Evolutionary conservation across 2,113 vertebrate species (phyloP).

Genomic region (Nipponia nippon): DNA sequence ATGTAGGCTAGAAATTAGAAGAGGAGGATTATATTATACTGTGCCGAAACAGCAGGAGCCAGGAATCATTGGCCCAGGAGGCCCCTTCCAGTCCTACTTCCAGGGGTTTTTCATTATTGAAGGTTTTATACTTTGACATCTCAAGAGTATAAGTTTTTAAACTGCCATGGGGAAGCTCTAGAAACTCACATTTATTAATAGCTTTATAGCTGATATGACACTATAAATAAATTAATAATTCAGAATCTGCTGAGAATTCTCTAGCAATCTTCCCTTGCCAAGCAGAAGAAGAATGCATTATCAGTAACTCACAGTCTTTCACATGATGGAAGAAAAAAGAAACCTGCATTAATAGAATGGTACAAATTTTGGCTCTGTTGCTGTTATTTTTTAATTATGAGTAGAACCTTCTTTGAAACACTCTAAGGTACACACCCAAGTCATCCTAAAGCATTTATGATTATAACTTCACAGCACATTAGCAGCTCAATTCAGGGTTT

Average conservation of each 20-base stretch:
- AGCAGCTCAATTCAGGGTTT: background rate
- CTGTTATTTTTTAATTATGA: background rate
- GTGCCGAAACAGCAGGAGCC: background rate
- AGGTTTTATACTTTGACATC: conserved; percentile 36
- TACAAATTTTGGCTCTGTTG: background rate
- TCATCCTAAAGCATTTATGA: background rate
- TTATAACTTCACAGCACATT: background rate
- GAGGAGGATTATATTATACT: background rate
- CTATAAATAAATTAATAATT: conserved; percentile 65
- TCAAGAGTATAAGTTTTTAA: conserved; percentile 41
- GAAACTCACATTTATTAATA: conserved; percentile 58
- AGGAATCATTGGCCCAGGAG: conserved; percentile 34
- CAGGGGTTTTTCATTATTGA: conserved; percentile 49
- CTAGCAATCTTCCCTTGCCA: background rate
- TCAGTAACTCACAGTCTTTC: background rate
- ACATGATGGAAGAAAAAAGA: background rate
- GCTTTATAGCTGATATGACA: conserved; percentile 55
- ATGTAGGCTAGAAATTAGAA: background rate
- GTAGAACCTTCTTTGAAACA: background rate
- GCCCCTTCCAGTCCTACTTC: conserved; percentile 39
- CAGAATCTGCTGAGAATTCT: conserved; percentile 42
- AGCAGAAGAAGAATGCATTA: conserved; percentile 17
- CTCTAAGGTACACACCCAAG: background rate
- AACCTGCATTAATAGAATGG: background rate
- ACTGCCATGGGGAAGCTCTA: conserved; percentile 33